A percentile compares a stretch with the other conserved stretches of the same genome.
These are phyloP conservation scores for Mionectes macconnelli DNA, from an alignment of 2,113 vertebrate species.

Conservation along the genomic window DNA sequence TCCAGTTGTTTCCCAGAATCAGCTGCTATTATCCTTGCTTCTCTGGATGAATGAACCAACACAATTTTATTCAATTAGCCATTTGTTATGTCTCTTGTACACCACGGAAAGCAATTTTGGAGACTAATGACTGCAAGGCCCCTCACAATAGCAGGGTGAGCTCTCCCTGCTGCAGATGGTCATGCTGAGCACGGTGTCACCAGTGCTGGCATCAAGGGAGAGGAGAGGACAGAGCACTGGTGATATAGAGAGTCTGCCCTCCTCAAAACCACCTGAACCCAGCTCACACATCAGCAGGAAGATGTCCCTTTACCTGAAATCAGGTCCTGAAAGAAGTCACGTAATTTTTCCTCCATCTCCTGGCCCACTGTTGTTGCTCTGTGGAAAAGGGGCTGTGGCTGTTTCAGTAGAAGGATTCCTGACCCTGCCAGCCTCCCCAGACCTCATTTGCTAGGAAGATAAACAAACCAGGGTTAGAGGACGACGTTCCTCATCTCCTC, in stretches of 20 bases:
- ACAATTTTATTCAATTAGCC: constrained; percentile 50
- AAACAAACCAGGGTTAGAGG: rapidly evolving
- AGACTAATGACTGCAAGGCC: constrained; percentile 12
- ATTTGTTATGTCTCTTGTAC: constrained; percentile 34
- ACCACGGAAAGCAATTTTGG: constrained; percentile 21
- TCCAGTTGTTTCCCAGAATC: neutral
- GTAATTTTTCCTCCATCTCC: neutral
- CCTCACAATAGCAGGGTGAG: constrained; percentile 4
- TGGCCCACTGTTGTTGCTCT: rapidly evolving
- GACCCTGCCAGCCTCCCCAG: neutral
- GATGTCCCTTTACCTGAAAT: neutral
- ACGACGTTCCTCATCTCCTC: neutral
- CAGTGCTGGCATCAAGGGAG: neutral
- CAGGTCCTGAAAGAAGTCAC: neutral
- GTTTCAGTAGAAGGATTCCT: neutral
- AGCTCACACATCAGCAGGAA: neutral
- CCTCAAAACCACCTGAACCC: neutral
- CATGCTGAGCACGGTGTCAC: neutral
- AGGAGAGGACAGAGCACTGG: neutral
- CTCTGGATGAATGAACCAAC: constrained; percentile 18
- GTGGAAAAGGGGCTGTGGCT: neutral
- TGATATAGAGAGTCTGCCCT: neutral
- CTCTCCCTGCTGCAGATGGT: neutral
- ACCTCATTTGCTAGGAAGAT: neutral
- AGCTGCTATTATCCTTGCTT: neutral